Evolutionary conservation across 1,140 invertebrate species (phyloP).

Genomic region (Microplitis mediator): DNA sequence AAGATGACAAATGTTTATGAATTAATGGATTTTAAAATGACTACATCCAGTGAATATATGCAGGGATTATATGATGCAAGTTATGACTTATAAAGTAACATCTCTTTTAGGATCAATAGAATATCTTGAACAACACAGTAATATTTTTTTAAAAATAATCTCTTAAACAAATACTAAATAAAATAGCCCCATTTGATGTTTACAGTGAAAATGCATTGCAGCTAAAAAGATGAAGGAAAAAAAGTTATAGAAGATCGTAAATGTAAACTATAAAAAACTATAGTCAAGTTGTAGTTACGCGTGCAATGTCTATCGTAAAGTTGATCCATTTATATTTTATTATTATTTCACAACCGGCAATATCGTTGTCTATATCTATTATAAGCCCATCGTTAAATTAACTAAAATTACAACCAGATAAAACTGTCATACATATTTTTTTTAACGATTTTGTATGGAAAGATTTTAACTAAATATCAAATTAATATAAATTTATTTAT

Average conservation of each 20-base stretch:
- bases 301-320: conserved; percentile 50
- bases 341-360: conserved; percentile 60
- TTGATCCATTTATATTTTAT: conserved; percentile 64
- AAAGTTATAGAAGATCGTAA: conserved; percentile 11
- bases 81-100: too few relatives aligned
- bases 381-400: conserved; percentile 54
- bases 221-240: neutral
- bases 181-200: conserved; percentile 4
- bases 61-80: too few relatives aligned
- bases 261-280: conserved; percentile 16
- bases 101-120: neutral
- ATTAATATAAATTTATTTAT: too few relatives aligned
- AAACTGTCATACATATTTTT: neutral
- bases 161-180: conserved; percentile 10
- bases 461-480: too few relatives aligned
- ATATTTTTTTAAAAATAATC: conserved; percentile 15
- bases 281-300: neutral
- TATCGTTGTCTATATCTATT: conserved; percentile 44
- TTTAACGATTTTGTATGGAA: neutral
- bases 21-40: too few relatives aligned
- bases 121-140: neutral
- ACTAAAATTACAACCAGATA: conserved; percentile 52
- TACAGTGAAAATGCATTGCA: neutral
- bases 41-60: too few relatives aligned
- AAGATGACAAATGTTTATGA: too few relatives aligned